Evolutionary conservation across 2,113 vertebrate species (phyloP).

Genomic region (Bostrychus sinensis): DNA sequence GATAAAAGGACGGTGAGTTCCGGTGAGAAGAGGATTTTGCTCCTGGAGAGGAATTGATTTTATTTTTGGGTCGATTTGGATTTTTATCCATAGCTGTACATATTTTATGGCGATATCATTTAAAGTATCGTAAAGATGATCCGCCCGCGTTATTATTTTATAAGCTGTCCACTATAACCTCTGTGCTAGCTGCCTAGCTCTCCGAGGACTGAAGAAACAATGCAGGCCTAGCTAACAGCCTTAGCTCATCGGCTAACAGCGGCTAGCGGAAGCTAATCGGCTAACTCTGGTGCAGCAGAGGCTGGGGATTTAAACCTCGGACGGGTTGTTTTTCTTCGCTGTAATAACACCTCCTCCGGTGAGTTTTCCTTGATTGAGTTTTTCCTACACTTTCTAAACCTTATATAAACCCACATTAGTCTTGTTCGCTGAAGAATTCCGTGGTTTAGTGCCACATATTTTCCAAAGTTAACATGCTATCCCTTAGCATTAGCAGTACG

Average conservation of each 20-base stretch:
- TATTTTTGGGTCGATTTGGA: background rate
- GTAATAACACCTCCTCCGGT: conserved; percentile 36
- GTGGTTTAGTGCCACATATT: conserved; percentile 11
- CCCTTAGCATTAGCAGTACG: conserved; percentile 32
- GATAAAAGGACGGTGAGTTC: conserved; percentile 69
- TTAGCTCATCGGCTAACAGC: conserved; percentile 4
- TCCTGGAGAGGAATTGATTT: background rate
- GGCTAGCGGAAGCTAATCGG: conserved; percentile 54
- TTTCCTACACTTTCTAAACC: fast-evolving
- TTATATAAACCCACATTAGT: fast-evolving
- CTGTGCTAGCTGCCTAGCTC: conserved; percentile 23
- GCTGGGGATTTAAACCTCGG: conserved; percentile 70
- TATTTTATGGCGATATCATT: background rate
- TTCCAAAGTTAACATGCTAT: conserved; percentile 34
- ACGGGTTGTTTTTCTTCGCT: conserved; percentile 42
- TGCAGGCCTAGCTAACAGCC: conserved; percentile 71
- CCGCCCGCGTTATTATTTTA: background rate
- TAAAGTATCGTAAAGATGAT: conserved; percentile 26
- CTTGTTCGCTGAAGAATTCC: too few relatives aligned
- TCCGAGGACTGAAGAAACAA: conserved; percentile 64
- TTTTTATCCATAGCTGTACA: conserved; percentile 31
- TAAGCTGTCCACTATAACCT: conserved; percentile 13
- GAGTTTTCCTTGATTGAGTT: background rate
- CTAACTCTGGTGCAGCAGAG: conserved; percentile 31
- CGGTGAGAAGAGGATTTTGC: conserved; percentile 54